These are phyloP conservation scores for Sialis lutaria DNA, from an alignment of 2,888 invertebrate genomes.

Conservation along the genomic window DNA sequence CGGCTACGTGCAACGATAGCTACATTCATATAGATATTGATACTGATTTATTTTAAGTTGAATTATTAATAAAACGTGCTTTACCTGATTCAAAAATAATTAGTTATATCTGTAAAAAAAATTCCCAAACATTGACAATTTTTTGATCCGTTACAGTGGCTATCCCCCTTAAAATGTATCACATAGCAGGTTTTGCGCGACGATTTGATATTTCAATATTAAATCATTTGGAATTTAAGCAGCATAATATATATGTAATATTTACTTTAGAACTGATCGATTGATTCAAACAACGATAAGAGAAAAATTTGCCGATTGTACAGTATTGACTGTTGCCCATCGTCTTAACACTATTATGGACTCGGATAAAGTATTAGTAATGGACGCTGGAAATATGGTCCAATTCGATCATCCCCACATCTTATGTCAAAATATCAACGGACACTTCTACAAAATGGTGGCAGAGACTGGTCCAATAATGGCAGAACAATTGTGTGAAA, in stretches of 20 bases:
- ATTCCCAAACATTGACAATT: too few relatives aligned
- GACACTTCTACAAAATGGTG: conserved; percentile 22
- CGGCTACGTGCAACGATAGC: too few relatives aligned
- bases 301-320: conserved; percentile 53
- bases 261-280: conserved; percentile 44
- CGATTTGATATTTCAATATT: too few relatives aligned
- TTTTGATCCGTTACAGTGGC: too few relatives aligned
- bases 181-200: too few relatives aligned
- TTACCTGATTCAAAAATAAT: too few relatives aligned
- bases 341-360: conserved; percentile 74
- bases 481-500: conserved; percentile 15
- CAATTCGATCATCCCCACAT: conserved; percentile 34
- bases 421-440: conserved; percentile 18
- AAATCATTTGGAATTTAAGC: too few relatives aligned
- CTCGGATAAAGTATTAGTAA: conserved; percentile 50
- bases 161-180: too few relatives aligned
- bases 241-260: background rate
- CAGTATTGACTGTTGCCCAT: conserved; percentile 70
- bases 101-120: too few relatives aligned
- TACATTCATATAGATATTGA: too few relatives aligned
- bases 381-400: conserved; percentile 32
- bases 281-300: conserved; percentile 61
- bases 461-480: conserved; percentile 20
- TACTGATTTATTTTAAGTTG: too few relatives aligned
- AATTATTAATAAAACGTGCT: too few relatives aligned